Evolutionary conservation across 1,140 invertebrate species (phyloP).

Genomic region (Drosophila leontia): DNA sequence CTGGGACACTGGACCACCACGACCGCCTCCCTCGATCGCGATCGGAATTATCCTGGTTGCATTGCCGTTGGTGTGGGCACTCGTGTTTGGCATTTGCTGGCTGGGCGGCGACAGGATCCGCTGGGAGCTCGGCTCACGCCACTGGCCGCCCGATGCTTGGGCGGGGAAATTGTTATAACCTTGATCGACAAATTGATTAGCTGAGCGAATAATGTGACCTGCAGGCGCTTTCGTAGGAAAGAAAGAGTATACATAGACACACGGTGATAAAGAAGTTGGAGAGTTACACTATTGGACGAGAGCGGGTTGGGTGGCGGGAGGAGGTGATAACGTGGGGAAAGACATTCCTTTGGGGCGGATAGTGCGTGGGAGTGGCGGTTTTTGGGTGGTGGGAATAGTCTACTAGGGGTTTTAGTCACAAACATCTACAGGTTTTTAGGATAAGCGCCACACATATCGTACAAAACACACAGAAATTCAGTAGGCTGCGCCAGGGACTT

Average conservation of each 20-base stretch:
- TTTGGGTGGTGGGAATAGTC: conserved; percentile 43
- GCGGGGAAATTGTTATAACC: conserved; percentile 80
- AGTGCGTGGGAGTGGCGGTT: conserved; percentile 43
- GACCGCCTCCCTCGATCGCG: conserved; percentile 70
- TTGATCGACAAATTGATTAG: conserved; percentile 85
- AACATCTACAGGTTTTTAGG: conserved; percentile 63
- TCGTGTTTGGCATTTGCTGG: conserved; percentile 47
- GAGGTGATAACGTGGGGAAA: background rate
- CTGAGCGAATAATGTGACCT: conserved; percentile 83
- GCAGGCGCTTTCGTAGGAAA: conserved; percentile 79
- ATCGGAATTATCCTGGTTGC: conserved; percentile 79
- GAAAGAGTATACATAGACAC: conserved; percentile 82
- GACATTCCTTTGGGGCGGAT: conserved; percentile 31
- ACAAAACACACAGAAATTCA: conserved; percentile 20
- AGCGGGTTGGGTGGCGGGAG: conserved; percentile 16
- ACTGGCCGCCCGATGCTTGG: conserved; percentile 23
- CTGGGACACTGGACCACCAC: conserved; percentile 76
- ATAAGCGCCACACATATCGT: conserved; percentile 54
- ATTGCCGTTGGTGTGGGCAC: conserved; percentile 60
- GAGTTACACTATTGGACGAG: conserved; percentile 59
- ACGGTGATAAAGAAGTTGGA: conserved; percentile 66
- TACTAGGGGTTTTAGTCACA: conserved; percentile 63
- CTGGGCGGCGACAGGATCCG: conserved; percentile 52
- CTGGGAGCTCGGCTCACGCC: conserved; percentile 44
- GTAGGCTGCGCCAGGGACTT: conserved; percentile 38